Percentiles rank a stretch among this genome's conserved stretches.
Conservation (phyloP, 2,113 vertebrate species). For the Balaenoptera acutorostrata region DNA sequence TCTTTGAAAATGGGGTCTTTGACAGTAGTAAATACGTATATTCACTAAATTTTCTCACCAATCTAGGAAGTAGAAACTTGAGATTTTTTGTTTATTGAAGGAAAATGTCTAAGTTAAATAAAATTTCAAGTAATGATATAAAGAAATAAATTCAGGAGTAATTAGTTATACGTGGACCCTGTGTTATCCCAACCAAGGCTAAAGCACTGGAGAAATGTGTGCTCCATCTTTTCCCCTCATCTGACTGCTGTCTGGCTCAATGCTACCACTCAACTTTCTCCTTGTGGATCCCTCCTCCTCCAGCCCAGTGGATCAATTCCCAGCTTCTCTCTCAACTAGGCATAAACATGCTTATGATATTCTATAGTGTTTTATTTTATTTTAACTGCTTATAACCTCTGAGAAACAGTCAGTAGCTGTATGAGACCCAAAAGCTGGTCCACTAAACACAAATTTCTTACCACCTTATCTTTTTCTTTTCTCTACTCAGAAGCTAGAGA, state of each 20-base stretch:
- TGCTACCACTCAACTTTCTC: accelerated
- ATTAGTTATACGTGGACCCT: background rate
- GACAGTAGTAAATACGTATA: background rate
- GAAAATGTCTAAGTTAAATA: background rate
- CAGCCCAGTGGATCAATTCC: background rate
- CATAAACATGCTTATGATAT: background rate
- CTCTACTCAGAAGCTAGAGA: background rate
- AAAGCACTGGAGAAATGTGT: background rate
- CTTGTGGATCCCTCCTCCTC: background rate
- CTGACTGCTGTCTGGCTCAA: background rate
- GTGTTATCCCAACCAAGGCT: background rate
- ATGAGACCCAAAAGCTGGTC: background rate
- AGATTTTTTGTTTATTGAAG: background rate
- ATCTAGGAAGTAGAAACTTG: background rate
- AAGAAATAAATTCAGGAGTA: background rate
- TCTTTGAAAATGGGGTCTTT: background rate
- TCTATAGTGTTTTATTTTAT: background rate
- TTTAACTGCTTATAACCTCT: background rate
- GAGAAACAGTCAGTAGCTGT: background rate
- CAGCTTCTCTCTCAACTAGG: background rate
- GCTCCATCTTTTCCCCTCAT: background rate
- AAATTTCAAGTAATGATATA: background rate
- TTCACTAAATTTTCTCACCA: background rate
- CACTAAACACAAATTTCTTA: background rate
- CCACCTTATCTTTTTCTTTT: background rate